Base-by-base conservation (phyloP, 1,140 invertebrate genomes). In the Andrena cerasifolii region DNA sequence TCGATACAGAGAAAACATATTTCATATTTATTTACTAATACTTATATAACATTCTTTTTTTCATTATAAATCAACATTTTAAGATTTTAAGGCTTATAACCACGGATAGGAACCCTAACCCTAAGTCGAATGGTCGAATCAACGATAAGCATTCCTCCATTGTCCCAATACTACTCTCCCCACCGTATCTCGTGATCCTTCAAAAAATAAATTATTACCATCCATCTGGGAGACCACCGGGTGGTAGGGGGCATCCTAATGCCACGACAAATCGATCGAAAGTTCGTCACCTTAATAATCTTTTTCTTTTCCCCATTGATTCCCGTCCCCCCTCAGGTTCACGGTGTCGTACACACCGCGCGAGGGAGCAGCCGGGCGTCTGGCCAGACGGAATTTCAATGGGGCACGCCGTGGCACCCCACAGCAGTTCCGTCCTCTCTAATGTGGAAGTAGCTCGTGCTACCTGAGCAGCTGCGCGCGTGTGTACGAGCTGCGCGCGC, bases 401-500 rank as follows among this genome's bases (percentile, higher is more conserved):
- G 80, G 84, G 82, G 66, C 61, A 78, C 71, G n/a, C 63, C 40
- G 59, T 31, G 79, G 73, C 61, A 82, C 83, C 82, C 83, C 75
- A 85, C 45, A 45, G 49, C 56, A 75, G 79, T 85, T 85, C 83
- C 83, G 83, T 85, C 83, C 87, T 90, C 87, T 90, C 86, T 90
- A 90, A 90, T 89, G 86, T 87, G 85, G 82, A 89, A 90, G 90
- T 90, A 91, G 90, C 88, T 89, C 89, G 91, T 89, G 90, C 90
- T 92, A 92, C 91, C 91, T 92, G 91, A 90, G 88, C 91, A 92
- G 91, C 90, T 92, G 89, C 86, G 71, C 84, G 84, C 82, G 85
- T 86, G 89, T 79, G 36, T 5, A 10, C 36, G 36, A 40, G 36
- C n/a, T n/a, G n/a, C n/a, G n/a, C 36, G 36, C 36, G 36, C 36